Conservation (phyloP, 2,797 vertebrate species). For the Sphenodon punctatus region DNA sequence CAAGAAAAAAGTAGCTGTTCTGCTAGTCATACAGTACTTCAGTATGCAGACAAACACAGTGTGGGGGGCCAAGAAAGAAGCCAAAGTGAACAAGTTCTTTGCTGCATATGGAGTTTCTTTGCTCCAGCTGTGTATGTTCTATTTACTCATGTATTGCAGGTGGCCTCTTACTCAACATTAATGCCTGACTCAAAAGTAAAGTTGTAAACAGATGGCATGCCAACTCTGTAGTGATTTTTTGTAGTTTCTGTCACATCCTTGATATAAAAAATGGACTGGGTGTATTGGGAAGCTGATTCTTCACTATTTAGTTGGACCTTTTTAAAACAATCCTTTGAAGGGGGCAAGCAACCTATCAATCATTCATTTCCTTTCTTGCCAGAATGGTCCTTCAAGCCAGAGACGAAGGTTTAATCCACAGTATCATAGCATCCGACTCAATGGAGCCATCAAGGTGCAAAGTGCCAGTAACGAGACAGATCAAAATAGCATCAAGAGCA, state of each 20-base stretch:
- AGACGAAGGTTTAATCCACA: constrained; percentile 77
- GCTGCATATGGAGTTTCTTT: neutral
- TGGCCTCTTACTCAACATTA: constrained; percentile 8
- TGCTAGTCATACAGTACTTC: neutral
- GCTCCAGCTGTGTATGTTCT: neutral
- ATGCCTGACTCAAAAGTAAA: neutral
- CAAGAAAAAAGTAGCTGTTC: no score
- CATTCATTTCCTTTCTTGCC: constrained; percentile 38
- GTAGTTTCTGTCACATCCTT: neutral
- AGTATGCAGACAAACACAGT: neutral
- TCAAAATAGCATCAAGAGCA: constrained; percentile 40
- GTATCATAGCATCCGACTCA: constrained; percentile 69
- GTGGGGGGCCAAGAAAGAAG: neutral
- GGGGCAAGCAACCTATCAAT: constrained; percentile 19
- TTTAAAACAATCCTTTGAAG: neutral
- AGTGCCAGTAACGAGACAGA: constrained; percentile 61
- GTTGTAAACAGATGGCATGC: neutral
- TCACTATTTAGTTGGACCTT: constrained; percentile 1
- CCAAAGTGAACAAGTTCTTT: neutral
- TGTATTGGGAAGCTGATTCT: neutral
- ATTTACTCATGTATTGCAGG: no score
- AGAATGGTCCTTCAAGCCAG: constrained; percentile 75
- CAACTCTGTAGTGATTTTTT: neutral
- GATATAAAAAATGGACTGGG: neutral
- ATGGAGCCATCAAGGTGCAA: constrained; percentile 66